Base-by-base conservation (phyloP, 1,140 invertebrate genomes). In the Pseudomyrmex concolor region DNA sequence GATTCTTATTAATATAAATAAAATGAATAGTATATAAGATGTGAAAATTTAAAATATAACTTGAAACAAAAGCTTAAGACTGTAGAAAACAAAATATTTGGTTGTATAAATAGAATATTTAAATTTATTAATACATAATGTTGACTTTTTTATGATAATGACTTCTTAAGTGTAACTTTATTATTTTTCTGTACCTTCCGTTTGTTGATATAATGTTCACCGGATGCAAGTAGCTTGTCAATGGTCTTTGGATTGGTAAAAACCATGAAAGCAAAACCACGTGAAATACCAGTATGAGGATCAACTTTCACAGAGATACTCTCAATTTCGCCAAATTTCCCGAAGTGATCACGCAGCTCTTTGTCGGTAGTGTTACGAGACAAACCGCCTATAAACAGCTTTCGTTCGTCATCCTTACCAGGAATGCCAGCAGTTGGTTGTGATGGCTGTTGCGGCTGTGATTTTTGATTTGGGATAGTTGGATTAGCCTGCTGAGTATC, bases 221-320 rank as follows among this genome's bases (percentile, higher is more conserved):
- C 94, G 19, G 93, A 93, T 45, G 94, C 94, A 17, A 95, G 89
- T 12, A 96, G 93, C 91, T 96, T 95, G 86, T 96, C 96, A 70
- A 96, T 95, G 59, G 95, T 93, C 84, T 95, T 95, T 19, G 95
- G 93, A 86, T 94, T 94, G 64, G 95, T 94, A 91, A 96, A 97
- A 55, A 96, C 95, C 86, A 97, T 95, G 91, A 97, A 97, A 22
- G 96, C 96, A 91, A 97, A 97, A 10, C 96, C 96, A 90, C 96
- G 92, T 3, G 95, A 95, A 76, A 95, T 91, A 50, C 96, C 95
- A 77, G 96, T 96, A 70, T 95, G 95, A 0, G 95, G 95, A 89
- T 96, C 96, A 77, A 95, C 95, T 90, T 96, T 96, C n/a, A 96
- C 95, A 72, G 95, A 95, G 59, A 96, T 94, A 86, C 95, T 95